Base-by-base conservation (phyloP, 1,140 invertebrate species). In the Euwallacea similis region DNA sequence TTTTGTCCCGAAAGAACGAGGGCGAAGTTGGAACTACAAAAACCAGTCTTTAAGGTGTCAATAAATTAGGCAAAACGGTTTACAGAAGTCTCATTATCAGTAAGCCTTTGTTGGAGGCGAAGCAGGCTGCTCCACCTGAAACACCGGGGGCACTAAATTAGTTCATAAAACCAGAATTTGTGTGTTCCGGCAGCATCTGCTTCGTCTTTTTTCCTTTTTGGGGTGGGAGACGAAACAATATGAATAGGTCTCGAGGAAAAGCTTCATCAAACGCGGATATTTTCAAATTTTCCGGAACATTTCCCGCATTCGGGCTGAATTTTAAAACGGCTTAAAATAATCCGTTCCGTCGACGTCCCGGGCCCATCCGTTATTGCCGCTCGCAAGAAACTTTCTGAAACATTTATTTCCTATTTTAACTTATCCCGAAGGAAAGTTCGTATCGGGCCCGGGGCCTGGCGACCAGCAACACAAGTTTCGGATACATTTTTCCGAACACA, bases 321-420 rank as follows among this genome's bases (percentile, higher is more conserved):
- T 67, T 67, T 67, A 67, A 67, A 67, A 67, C 58, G 58, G 66
- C 66, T 61, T 69, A 69, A 69, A 69, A 62, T 62, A 61, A 69
- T 61, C 66, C 66, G 54, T 67, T 67, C 46, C 66, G 66, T 46
- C 64, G 64, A 43, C 9, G 13, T 55, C 21, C 53, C 41, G 53
- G 16, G 11, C 54, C 54, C 55, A 60, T 60, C 55, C 56, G 42
- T 64, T 47, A 71, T 50, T 55, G 54, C 63, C 59, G 43, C 42
- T 43, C 11, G 67, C 68, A 62, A 54, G 66, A 69, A 69, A 56
- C 53, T 66, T 66, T 71, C 62, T 66, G 42, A 66, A 71, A 65
- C 69, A 66, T 71, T 71, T 71, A 71, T 71, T 71, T 66, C 69
- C 60, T 54, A 71, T 71, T 71, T 71, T 71, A 71, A 71, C 69